Base-by-base conservation (phyloP, 2,797 vertebrate species). In the Channa striata region DNA sequence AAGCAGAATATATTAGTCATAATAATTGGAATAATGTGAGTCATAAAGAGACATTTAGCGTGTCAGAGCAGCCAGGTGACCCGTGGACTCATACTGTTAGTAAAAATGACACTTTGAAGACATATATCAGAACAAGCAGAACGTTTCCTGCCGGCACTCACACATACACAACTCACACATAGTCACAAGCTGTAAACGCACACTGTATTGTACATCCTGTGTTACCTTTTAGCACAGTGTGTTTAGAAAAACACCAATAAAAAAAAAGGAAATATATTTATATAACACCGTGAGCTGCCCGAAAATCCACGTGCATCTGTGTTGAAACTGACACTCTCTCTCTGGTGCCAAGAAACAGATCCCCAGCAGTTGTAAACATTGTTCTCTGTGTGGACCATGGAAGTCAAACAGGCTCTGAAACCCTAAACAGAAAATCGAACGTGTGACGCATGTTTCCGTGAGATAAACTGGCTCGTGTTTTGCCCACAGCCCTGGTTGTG, bases 51-150 rank as follows among this genome's bases (percentile, higher is more conserved):
- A 70, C 48, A 50, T 16, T 71, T 59, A 49, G 30, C 54, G 56
- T 77, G 80, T 80, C 82, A 79, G 80, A 87, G 79, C 81, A 83
- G 80, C 72, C 75, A 84, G 65, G 56, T 61, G 73, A 80, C 44
- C 39, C 8, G 64, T 84, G 73, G 67, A 81, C 50, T 77, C 59
- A 68, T 40, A 67, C 68, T 47, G 69, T 37, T 47, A n/a, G 49
- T 59, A 63, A 44, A 77, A 78, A 74, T 42, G 46, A 56, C 59
- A 59, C 53, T 53, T n/a, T 59, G 36, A 61, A 65, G 46, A 48
- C 37, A 34, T 62, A 62, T 13, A 47, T 50, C 51, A 48, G 37
- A 52, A 78, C 30, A 71, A 49, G 23, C 17, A 47, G 14, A 43
- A 12, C 43, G 33, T 57, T 44, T 59, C 63, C 17, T 56, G 69